A percentile compares a stretch with the other conserved stretches of the same genome.
Conservation (phyloP, 2,888 invertebrate genomes). For the Ichneumoninae sp. region DNA sequence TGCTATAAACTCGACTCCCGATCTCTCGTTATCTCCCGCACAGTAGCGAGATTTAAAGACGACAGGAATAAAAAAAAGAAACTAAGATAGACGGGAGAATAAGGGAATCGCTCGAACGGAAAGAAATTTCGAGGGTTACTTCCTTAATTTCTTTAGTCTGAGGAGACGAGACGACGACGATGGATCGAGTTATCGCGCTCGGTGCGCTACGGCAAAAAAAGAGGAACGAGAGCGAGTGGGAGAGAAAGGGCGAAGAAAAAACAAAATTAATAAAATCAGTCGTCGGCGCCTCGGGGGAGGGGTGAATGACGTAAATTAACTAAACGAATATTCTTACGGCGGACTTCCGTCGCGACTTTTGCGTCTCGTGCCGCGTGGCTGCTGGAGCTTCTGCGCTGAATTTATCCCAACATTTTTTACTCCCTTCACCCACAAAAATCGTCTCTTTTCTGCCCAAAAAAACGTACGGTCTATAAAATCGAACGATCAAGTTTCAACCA, state of each 20-base stretch:
- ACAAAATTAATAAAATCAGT: constrained; percentile 83
- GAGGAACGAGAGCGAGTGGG: constrained; percentile 68
- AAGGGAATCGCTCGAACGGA: constrained; percentile 70
- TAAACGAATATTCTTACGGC: constrained; percentile 76
- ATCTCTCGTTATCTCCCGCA: constrained; percentile 53
- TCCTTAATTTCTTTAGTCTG: constrained; percentile 77
- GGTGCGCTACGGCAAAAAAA: constrained; percentile 20
- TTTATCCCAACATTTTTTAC: neutral
- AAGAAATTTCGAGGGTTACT: constrained; percentile 73
- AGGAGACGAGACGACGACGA: constrained; percentile 68
- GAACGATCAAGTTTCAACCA: neutral
- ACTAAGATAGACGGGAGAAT: constrained; percentile 48
- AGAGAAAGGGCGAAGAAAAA: constrained; percentile 55
- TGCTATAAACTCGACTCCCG: constrained; percentile 58
- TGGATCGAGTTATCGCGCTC: constrained; percentile 80
- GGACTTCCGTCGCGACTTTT: constrained; percentile 51
- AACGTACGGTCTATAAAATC: neutral
- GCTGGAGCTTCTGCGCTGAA: neutral
- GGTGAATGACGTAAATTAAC: constrained; percentile 78
- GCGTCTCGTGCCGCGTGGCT: constrained; percentile 18
- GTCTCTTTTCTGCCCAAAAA: too few relatives aligned
- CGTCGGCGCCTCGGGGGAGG: constrained; percentile 75
- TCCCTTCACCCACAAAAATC: too few relatives aligned
- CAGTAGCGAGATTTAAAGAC: constrained; percentile 61
- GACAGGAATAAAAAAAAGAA: constrained; percentile 22